Conservation (phyloP, 2,888 invertebrate species). For the Trissonchulus sp. region DNA sequence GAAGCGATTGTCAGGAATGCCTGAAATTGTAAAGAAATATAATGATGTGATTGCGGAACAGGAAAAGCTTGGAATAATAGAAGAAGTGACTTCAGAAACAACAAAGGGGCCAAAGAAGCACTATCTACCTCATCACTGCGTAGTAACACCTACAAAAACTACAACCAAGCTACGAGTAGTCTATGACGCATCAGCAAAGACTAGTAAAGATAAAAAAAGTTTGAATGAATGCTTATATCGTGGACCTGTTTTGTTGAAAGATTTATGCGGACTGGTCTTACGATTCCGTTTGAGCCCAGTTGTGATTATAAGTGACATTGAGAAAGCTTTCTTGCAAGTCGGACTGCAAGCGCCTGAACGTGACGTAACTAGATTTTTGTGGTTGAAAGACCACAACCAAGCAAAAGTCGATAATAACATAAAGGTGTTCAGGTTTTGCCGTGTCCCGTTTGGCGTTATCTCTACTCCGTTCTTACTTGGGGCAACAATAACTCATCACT, state of each 20-base stretch:
- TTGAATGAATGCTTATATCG: constrained; percentile 38
- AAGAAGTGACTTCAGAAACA: too few relatives aligned
- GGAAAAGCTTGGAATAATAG: too few relatives aligned
- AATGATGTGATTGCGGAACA: too few relatives aligned
- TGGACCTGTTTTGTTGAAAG: constrained; percentile 33
- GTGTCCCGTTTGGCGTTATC: constrained; percentile 11
- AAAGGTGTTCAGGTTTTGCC: constrained; percentile 11
- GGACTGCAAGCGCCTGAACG: constrained; percentile 32
- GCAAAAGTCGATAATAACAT: background rate
- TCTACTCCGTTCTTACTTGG: constrained; percentile 17
- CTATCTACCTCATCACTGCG: too few relatives aligned
- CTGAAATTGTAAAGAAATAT: too few relatives aligned
- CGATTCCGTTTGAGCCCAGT: constrained; percentile 34
- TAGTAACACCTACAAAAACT: too few relatives aligned
- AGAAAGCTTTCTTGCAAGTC: constrained; percentile 30
- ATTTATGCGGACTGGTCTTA: constrained; percentile 32
- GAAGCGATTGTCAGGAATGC: too few relatives aligned
- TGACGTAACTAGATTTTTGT: constrained; percentile 34
- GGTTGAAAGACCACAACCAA: constrained; percentile 30
- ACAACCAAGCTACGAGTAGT: too few relatives aligned
- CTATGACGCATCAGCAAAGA: too few relatives aligned
- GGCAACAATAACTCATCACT: constrained; percentile 19
- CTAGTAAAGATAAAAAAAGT: constrained; percentile 35
- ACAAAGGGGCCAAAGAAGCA: background rate
- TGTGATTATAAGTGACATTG: constrained; percentile 34